Percentiles rank a stretch among this genome's conserved stretches.
Conservation (phyloP, 2,113 vertebrate genomes). For the Mirounga angustirostris region DNA sequence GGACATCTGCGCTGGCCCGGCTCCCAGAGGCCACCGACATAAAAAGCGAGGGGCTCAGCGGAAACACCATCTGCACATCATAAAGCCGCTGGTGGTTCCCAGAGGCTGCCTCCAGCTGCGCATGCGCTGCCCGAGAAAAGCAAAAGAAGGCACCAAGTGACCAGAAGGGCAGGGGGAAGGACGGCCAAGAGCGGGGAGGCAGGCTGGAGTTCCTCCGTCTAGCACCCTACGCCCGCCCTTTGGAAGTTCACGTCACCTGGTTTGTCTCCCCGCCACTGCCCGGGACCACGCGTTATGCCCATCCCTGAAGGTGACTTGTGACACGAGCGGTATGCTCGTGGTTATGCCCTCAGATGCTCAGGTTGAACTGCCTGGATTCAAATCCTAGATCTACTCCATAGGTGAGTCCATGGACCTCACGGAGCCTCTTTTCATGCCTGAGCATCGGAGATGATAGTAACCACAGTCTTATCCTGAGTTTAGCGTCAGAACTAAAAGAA, state of each 20-base stretch:
- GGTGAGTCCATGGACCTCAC: not conserved
- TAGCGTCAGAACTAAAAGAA: not conserved
- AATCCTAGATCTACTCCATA: not conserved
- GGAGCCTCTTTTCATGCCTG: not conserved
- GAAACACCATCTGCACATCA: conserved; percentile 87
- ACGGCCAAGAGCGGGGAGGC: not conserved
- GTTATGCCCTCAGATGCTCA: not conserved
- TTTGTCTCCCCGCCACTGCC: not conserved
- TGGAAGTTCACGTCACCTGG: not conserved
- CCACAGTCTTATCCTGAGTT: fast-evolving
- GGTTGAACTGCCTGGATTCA: not conserved
- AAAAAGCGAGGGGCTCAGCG: conserved; percentile 87
- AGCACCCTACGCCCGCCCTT: not conserved
- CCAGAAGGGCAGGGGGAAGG: not conserved
- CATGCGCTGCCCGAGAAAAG: conserved; percentile 42
- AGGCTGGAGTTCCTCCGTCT: not conserved
- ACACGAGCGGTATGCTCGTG: not conserved
- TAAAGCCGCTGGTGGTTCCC: conserved; percentile 84
- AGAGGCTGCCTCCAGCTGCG: conserved; percentile 80
- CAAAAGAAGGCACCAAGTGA: conserved; percentile 67
- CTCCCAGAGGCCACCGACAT: conserved; percentile 88
- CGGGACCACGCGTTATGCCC: fast-evolving
- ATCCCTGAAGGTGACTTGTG: not conserved
- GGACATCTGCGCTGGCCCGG: conserved; percentile 89
- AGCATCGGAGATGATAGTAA: not conserved